Conservation (phyloP, 2,797 vertebrate genomes). For the Orestias chungarensis region DNA sequence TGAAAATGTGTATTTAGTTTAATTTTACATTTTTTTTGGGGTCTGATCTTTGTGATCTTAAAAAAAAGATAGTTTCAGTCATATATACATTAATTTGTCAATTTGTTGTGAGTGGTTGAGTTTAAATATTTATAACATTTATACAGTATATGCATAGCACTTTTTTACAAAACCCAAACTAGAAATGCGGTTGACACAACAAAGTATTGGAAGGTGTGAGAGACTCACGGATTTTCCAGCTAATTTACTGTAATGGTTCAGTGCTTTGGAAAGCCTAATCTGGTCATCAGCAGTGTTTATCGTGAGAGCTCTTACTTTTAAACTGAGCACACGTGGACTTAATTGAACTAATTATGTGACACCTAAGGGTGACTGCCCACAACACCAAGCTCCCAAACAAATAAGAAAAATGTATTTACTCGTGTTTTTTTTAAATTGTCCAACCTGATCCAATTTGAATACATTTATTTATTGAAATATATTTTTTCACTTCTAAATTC, state of each 20-base stretch:
- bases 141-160: not conserved
- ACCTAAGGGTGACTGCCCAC: not conserved
- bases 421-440: not conserved
- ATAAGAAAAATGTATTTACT: not conserved
- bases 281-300: not conserved
- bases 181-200: constrained; percentile 2
- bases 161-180: not conserved
- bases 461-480: not conserved
- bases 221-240: not conserved
- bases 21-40: too few relatives aligned
- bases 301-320: not conserved
- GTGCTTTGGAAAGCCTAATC: not conserved
- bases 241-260: not conserved
- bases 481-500: not conserved
- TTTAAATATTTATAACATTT: not conserved
- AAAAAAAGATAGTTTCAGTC: not conserved
- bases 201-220: not conserved
- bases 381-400: too few relatives aligned
- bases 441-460: not conserved
- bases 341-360: not conserved
- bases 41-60: too few relatives aligned
- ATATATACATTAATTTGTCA: not conserved
- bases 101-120: not conserved
- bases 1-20: not conserved
- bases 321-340: not conserved